Evolutionary conservation across 2,888 invertebrate species (phyloP).

Genomic region (Acleris literana): DNA sequence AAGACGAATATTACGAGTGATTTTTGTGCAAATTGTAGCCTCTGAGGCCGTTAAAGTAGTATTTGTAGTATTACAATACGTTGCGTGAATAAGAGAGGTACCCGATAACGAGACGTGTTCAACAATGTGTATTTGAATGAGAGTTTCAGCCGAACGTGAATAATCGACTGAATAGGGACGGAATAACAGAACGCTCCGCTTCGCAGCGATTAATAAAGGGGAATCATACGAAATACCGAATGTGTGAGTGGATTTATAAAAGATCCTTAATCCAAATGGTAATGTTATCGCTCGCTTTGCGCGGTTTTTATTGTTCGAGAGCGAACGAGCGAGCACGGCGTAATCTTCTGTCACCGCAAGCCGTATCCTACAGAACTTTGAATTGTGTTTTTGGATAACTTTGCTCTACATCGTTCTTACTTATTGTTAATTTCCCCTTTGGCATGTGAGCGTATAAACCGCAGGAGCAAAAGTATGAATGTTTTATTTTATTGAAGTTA

Average conservation of each 20-base stretch:
- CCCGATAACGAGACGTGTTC: no score
- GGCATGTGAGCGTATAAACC: not conserved
- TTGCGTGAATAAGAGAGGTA: not conserved
- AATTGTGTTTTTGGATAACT: slow-evolving; percentile 31
- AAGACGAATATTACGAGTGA: slow-evolving; percentile 21
- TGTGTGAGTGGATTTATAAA: slow-evolving; percentile 7
- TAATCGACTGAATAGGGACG: not conserved
- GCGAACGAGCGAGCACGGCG: slow-evolving; percentile 17
- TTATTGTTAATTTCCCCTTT: slow-evolving; percentile 21
- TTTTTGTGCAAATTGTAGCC: not conserved
- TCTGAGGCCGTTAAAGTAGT: not conserved
- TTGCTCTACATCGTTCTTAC: slow-evolving; percentile 22
- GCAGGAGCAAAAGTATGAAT: slow-evolving; percentile 8
- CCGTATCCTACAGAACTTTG: slow-evolving; percentile 23
- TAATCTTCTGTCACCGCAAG: slow-evolving; percentile 21
- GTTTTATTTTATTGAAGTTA: slow-evolving; percentile 6
- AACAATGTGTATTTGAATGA: not conserved
- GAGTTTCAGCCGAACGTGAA: slow-evolving; percentile 5
- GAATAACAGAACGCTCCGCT: slow-evolving; percentile 1
- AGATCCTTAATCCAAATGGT: slow-evolving; percentile 6
- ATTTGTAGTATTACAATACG: not conserved
- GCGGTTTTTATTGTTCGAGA: slow-evolving; percentile 17
- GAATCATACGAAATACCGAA: not conserved
- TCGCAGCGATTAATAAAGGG: not conserved
- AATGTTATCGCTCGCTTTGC: slow-evolving; percentile 1